phyloP scores from a whole-genome alignment of 2,888 invertebrate species.

The Allophyes oxyacanthae region DNA sequence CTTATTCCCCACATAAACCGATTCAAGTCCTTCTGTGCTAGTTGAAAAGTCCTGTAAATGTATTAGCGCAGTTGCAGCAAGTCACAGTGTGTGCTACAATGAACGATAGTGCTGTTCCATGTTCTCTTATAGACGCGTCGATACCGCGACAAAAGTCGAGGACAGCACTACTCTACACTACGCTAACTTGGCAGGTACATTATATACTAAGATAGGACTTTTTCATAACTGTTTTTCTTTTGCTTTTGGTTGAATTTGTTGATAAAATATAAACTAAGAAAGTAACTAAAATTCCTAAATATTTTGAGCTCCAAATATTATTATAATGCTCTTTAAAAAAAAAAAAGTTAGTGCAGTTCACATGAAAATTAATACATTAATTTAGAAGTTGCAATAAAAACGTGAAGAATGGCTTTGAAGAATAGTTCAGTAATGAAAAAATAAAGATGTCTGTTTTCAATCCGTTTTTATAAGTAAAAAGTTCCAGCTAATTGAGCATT shows the following conservation, averaged over 20 bases:
- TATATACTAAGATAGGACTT: not conserved
- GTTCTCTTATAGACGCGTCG: conserved; percentile 16
- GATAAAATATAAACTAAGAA: too few relatives aligned
- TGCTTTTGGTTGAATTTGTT: too few relatives aligned
- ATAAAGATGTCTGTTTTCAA: not conserved
- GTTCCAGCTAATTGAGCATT: conserved; percentile 32
- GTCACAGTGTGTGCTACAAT: conserved; percentile 21
- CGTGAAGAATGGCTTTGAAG: too few relatives aligned
- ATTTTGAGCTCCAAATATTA: too few relatives aligned
- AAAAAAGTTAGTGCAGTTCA: too few relatives aligned
- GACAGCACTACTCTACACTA: conserved; percentile 17
- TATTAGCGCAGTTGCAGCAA: conserved; percentile 17
- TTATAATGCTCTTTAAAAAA: too few relatives aligned
- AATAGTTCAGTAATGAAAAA: too few relatives aligned
- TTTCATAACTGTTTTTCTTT: not conserved
- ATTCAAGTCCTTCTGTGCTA: conserved; percentile 12
- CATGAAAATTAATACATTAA: too few relatives aligned
- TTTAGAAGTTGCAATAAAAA: too few relatives aligned
- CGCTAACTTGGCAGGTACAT: conserved; percentile 1
- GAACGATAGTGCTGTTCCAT: conserved; percentile 45
- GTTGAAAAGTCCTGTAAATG: conserved; percentile 50
- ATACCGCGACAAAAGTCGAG: not conserved
- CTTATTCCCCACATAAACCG: too few relatives aligned
- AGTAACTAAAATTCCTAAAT: too few relatives aligned
- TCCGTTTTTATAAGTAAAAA: not conserved